Conservation (phyloP, 2,888 invertebrate species). For the Caenorhabditis zanzibari region DNA sequence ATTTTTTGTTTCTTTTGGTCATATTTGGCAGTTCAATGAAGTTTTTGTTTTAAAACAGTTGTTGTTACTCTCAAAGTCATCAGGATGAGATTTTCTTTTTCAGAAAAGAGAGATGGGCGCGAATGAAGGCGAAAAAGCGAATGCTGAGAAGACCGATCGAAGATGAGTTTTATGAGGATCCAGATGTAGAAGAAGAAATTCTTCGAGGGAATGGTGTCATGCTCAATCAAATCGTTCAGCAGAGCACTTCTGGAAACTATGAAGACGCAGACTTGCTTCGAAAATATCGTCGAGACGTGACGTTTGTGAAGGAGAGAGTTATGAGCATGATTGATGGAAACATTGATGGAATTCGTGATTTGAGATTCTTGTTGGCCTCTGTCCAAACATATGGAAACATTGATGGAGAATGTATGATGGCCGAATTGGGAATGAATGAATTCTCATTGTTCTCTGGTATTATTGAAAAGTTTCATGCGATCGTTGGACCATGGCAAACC, state of each 20-base stretch:
- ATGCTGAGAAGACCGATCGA: conserved; percentile 61
- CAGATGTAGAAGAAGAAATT: conserved; percentile 64
- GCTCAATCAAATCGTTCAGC: conserved; percentile 64
- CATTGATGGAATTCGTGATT: conserved; percentile 64
- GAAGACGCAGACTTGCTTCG: conserved; percentile 62
- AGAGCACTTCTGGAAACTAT: conserved; percentile 52
- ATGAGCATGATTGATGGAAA: conserved; percentile 55
- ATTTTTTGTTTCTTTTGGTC: conserved; percentile 12
- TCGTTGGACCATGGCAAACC: conserved; percentile 72
- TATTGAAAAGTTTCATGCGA: conserved; percentile 71
- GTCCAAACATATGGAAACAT: conserved; percentile 76
- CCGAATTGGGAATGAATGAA: conserved; percentile 75
- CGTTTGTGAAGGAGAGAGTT: conserved; percentile 56
- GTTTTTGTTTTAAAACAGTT: conserved; percentile 1
- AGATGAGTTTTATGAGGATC: conserved; percentile 59
- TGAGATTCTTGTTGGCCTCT: conserved; percentile 73
- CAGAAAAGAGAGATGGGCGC: conserved; percentile 65
- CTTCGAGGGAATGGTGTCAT: conserved; percentile 61
- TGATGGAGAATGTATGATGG: conserved; percentile 73
- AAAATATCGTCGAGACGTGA: conserved; percentile 64
- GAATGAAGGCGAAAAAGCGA: conserved; percentile 64
- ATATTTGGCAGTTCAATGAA: conserved; percentile 14
- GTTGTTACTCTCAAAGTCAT: neutral
- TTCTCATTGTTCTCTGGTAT: conserved; percentile 75
- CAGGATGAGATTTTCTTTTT: conserved; percentile 3